phyloP scores from a whole-genome alignment of 1,140 invertebrate species.

The Fopius arisanus region DNA sequence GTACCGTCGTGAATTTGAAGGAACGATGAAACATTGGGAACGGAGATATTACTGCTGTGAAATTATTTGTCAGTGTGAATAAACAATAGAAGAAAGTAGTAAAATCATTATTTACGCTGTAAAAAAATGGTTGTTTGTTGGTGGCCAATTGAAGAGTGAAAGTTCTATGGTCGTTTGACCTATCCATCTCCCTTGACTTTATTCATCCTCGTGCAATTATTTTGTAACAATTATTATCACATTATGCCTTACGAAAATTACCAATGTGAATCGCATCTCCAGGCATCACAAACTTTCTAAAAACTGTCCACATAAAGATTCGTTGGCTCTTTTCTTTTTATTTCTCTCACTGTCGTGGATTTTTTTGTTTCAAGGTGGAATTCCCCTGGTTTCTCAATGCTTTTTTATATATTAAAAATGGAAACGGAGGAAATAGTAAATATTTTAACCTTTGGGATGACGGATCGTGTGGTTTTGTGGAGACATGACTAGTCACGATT shows the following conservation, averaged over 20 bases:
- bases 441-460: conserved; percentile 3
- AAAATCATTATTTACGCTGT: not conserved
- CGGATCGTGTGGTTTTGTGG: conserved; percentile 2
- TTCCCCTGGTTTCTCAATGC: not conserved
- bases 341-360: not conserved
- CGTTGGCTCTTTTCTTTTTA: not conserved
- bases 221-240: conserved; percentile 28
- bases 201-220: conserved; percentile 13
- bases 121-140: not conserved
- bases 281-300: not conserved
- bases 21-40: too few relatives aligned
- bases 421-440: not conserved
- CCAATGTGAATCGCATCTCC: conserved; percentile 4
- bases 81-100: not conserved
- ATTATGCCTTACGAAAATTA: conserved; percentile 21
- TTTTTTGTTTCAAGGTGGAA: conserved; percentile 1
- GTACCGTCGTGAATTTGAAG: too few relatives aligned
- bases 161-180: conserved; percentile 15
- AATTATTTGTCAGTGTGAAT: not conserved
- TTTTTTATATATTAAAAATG: not conserved
- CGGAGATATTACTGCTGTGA: too few relatives aligned
- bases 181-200: conserved; percentile 4
- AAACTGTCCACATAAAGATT: not conserved
- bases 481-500: not conserved
- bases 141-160: conserved; percentile 6